A percentile compares a stretch with the other conserved stretches of the same genome.
These are phyloP conservation scores for Cryptus viduatorius DNA, from an alignment of 2,888 invertebrate species.

Conservation along the genomic window DNA sequence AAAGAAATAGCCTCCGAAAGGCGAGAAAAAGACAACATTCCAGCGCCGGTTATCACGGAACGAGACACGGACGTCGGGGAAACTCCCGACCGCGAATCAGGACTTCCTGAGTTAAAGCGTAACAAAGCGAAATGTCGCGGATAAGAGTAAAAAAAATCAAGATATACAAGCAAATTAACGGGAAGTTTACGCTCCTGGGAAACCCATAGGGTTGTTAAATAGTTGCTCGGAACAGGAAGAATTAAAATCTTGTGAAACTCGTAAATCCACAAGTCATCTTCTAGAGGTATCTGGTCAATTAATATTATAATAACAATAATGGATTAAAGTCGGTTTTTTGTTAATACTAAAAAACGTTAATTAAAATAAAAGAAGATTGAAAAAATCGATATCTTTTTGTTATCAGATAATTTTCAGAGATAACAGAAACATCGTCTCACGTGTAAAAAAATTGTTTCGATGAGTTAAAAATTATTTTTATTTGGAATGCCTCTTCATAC, in stretches of 20 bases:
- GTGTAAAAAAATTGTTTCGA: too few relatives aligned
- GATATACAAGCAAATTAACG: slow-evolving; percentile 34
- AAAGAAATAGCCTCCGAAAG: not conserved
- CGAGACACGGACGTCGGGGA: slow-evolving; percentile 42
- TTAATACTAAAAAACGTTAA: not conserved
- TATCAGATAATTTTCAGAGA: too few relatives aligned
- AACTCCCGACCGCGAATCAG: slow-evolving; percentile 22
- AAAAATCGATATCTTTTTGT: not conserved
- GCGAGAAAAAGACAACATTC: slow-evolving; percentile 49
- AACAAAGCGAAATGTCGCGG: slow-evolving; percentile 42
- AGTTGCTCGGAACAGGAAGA: slow-evolving; percentile 46
- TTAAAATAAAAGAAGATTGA: not conserved
- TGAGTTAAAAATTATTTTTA: too few relatives aligned
- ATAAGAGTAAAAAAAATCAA: slow-evolving; percentile 14
- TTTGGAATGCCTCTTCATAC: too few relatives aligned
- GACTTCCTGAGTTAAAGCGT: slow-evolving; percentile 51
- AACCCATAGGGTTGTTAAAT: slow-evolving; percentile 2
- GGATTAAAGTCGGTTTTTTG: not conserved
- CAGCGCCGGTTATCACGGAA: slow-evolving; percentile 41
- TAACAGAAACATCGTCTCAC: too few relatives aligned
- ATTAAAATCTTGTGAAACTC: slow-evolving; percentile 44
- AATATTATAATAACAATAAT: not conserved
- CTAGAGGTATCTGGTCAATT: not conserved
- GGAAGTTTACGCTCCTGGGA: slow-evolving; percentile 38
- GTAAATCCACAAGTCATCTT: not conserved